phyloP scores from a whole-genome alignment of 92 coral and sea anemone species.

The Epizoanthus rinbou region DNA sequence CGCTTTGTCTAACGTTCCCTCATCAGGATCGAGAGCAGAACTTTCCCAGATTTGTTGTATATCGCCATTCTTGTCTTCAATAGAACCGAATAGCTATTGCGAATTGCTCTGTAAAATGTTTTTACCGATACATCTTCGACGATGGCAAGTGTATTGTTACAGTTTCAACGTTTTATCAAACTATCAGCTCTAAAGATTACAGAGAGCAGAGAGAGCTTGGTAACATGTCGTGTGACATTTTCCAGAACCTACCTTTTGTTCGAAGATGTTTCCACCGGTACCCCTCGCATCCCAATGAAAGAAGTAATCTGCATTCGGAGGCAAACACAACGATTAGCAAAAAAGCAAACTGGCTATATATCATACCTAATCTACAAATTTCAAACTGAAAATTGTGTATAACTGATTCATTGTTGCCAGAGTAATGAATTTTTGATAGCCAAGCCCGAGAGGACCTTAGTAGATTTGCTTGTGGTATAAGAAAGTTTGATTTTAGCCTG shows the following conservation, averaged over 20 bases:
- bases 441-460: too few relatives aligned
- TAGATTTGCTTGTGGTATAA: too few relatives aligned
- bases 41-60: too few relatives aligned
- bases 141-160: not conserved
- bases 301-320: not conserved
- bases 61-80: too few relatives aligned
- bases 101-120: not conserved
- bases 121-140: not conserved
- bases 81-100: not conserved
- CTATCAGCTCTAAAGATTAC: not conserved
- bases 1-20: not conserved
- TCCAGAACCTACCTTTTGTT: conserved; percentile 30
- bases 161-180: conserved; percentile 1
- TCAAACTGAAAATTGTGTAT: too few relatives aligned
- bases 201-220: not conserved
- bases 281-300: conserved; percentile 32
- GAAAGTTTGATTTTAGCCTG: not conserved
- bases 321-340: not conserved
- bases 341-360: too few relatives aligned
- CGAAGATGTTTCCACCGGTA: conserved; percentile 17
- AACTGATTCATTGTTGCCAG: too few relatives aligned
- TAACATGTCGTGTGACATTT: not conserved
- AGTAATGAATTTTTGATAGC: too few relatives aligned
- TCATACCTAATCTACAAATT: too few relatives aligned
- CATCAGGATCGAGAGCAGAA: not conserved